Evolutionary conservation across 2,888 invertebrate genomes (phyloP).

Genomic region (Acanthococcus lagerstroemiae): DNA sequence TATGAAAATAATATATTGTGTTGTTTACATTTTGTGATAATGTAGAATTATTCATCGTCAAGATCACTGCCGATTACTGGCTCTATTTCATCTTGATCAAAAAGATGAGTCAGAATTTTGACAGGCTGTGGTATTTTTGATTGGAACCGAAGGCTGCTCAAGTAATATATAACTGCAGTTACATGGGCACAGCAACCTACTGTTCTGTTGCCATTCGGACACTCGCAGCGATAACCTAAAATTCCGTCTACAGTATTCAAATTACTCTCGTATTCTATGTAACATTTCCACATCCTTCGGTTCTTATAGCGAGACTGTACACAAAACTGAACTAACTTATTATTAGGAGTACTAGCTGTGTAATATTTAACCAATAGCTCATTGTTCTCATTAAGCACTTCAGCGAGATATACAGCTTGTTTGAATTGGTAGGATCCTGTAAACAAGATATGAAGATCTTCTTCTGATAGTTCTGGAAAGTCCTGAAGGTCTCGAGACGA

Average conservation of each 20-base stretch:
- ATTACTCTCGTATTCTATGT: not conserved
- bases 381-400: not conserved
- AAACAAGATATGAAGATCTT: not conserved
- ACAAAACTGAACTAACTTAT: not conserved
- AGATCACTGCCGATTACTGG: too few relatives aligned
- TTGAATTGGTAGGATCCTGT: conserved; percentile 1
- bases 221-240: not conserved
- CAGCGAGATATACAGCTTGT: not conserved
- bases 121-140: too few relatives aligned
- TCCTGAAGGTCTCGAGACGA: not conserved
- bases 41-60: too few relatives aligned
- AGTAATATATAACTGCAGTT: too few relatives aligned
- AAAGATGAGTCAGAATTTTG: too few relatives aligned
- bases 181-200: not conserved
- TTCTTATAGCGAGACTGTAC: not conserved
- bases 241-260: not conserved
- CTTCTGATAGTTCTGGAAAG: not conserved
- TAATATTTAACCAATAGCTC: not conserved
- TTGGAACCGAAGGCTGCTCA: too few relatives aligned
- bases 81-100: too few relatives aligned
- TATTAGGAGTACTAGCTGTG: not conserved
- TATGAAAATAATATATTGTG: too few relatives aligned
- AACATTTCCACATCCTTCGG: not conserved
- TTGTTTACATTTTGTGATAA: too few relatives aligned
- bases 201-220: not conserved